phyloP scores from a whole-genome alignment of 2,888 invertebrate species.

The Megamerina dolium region DNA sequence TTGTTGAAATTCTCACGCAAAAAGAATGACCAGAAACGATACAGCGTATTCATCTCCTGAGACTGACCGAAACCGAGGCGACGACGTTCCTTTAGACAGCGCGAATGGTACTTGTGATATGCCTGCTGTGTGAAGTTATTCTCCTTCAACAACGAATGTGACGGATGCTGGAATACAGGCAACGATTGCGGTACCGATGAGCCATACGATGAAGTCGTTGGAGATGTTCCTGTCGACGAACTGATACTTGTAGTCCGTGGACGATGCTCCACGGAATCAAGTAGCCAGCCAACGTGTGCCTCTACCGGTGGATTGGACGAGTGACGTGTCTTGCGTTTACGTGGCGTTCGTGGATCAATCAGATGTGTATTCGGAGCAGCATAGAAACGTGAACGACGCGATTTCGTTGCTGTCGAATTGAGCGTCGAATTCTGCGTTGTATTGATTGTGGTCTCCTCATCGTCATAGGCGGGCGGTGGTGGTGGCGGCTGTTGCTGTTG shows the following conservation, averaged over 20 bases:
- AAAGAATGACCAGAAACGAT: slow-evolving; percentile 99
- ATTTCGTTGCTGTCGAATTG: slow-evolving; percentile 36
- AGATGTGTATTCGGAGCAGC: slow-evolving; percentile 79
- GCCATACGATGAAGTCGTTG: slow-evolving; percentile 53
- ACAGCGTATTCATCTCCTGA: slow-evolving; percentile 99
- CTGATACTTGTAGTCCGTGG: slow-evolving; percentile 73
- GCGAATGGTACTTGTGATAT: slow-evolving; percentile 91
- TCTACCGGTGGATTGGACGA: slow-evolving; percentile 90
- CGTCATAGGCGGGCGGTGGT: slow-evolving; percentile 65
- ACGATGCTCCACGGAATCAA: slow-evolving; percentile 82
- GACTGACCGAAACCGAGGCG: slow-evolving; percentile 89
- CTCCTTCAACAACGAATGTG: slow-evolving; percentile 87
- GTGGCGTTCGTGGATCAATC: slow-evolving; percentile 61
- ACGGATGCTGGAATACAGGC: slow-evolving; percentile 93
- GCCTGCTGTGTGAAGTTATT: slow-evolving; percentile 97
- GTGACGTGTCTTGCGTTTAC: slow-evolving; percentile 87
- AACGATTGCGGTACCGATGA: slow-evolving; percentile 75
- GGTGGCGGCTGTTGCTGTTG: slow-evolving; percentile 80
- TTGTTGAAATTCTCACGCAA: slow-evolving; percentile 95
- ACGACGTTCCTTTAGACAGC: slow-evolving; percentile 86
- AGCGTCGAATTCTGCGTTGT: slow-evolving; percentile 35
- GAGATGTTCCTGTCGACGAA: slow-evolving; percentile 75
- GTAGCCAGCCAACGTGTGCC: slow-evolving; percentile 96
- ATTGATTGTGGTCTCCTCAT: slow-evolving; percentile 33
- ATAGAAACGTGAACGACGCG: slow-evolving; percentile 77